Conservation (phyloP, 2,797 vertebrate species). For the Atherinosoma microstoma region DNA sequence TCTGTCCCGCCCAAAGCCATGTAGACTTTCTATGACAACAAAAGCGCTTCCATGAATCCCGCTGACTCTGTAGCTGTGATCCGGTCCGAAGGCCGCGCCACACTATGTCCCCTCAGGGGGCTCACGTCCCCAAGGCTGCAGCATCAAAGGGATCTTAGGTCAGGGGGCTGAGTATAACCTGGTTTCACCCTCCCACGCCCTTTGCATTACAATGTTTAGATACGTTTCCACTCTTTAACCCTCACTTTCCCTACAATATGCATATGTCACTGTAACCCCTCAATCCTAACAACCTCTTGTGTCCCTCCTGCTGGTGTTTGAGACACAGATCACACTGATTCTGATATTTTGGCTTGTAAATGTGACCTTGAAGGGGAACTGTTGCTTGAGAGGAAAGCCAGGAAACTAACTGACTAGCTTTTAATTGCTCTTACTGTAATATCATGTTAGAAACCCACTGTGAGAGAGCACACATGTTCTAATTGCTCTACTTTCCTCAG, state of each 20-base stretch:
- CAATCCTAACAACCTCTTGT: slow-evolving; percentile 44
- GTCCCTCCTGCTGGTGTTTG: slow-evolving; percentile 46
- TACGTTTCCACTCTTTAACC: slow-evolving; percentile 73
- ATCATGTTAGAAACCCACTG: not conserved
- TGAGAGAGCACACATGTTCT: not conserved
- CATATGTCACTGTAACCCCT: slow-evolving; percentile 67
- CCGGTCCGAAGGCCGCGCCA: slow-evolving; percentile 60
- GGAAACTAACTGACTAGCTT: not conserved
- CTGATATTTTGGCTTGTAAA: slow-evolving; percentile 6
- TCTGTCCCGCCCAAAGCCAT: slow-evolving; percentile 69
- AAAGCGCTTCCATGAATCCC: slow-evolving; percentile 61
- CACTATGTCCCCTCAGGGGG: slow-evolving; percentile 60
- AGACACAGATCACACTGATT: slow-evolving; percentile 24
- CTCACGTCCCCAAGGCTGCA: slow-evolving; percentile 60
- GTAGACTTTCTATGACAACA: slow-evolving; percentile 84
- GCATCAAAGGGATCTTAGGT: slow-evolving; percentile 77
- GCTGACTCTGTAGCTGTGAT: slow-evolving; percentile 59
- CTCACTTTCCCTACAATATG: slow-evolving; percentile 76
- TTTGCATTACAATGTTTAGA: slow-evolving; percentile 79
- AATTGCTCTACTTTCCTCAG: not conserved
- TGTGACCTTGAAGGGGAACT: not conserved
- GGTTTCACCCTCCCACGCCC: slow-evolving; percentile 70
- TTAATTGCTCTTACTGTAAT: not conserved
- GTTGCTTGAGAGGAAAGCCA: not conserved
- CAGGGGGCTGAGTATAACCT: slow-evolving; percentile 71